Conservation (phyloP, 1,140 invertebrate genomes). For the Trichonephila clavipes region DNA sequence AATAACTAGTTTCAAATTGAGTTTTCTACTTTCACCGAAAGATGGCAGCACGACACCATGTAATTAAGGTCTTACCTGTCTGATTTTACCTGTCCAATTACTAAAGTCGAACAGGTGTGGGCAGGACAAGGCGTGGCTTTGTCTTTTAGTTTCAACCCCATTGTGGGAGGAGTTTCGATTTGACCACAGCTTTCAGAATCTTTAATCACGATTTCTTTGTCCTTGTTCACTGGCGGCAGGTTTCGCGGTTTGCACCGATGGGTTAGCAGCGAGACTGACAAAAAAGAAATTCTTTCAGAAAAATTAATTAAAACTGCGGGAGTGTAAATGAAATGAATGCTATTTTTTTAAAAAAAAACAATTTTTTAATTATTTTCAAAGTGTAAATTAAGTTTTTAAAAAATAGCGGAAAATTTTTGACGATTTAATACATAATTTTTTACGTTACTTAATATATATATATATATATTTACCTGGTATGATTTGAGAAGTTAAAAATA, state of each 20-base stretch:
- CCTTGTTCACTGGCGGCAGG: neutral
- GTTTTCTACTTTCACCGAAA: neutral
- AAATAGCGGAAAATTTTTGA: too few relatives aligned
- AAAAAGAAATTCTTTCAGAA: too few relatives aligned
- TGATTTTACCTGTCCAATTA: conserved; percentile 63
- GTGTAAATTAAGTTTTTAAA: too few relatives aligned
- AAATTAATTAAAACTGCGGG: too few relatives aligned
- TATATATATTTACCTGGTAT: too few relatives aligned
- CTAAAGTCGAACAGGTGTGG: conserved; percentile 49
- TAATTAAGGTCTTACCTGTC: conserved; percentile 30
- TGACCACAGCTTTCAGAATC: conserved; percentile 53
- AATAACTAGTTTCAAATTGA: neutral
- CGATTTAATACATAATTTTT: too few relatives aligned
- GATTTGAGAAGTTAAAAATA: too few relatives aligned
- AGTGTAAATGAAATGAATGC: too few relatives aligned
- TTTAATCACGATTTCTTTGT: conserved; percentile 42
- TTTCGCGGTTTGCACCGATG: neutral
- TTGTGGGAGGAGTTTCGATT: conserved; percentile 46
- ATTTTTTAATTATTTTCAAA: too few relatives aligned
- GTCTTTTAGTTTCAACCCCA: conserved; percentile 46
- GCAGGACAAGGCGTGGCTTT: conserved; percentile 56
- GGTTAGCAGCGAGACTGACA: too few relatives aligned
- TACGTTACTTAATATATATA: too few relatives aligned
- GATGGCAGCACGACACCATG: conserved; percentile 38
- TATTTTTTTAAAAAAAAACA: too few relatives aligned